phyloP scores from a whole-genome alignment of 2,888 invertebrate genomes.

The Syrphus vitripennis region DNA sequence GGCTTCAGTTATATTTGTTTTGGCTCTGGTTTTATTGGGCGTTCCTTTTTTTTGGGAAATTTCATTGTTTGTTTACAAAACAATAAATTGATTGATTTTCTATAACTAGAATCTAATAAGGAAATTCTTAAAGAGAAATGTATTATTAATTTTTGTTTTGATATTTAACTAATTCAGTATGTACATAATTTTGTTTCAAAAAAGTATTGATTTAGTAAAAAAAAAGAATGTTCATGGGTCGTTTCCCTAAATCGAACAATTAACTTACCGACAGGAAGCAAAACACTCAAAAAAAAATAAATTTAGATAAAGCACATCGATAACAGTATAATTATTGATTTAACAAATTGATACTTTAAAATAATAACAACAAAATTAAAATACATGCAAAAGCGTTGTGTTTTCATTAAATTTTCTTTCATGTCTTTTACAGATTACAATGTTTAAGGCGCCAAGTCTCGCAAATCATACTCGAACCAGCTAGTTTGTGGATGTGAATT shows the following conservation, averaged over 20 bases:
- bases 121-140: neutral
- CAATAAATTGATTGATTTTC: slow-evolving; percentile 2
- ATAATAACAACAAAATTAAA: too few species aligned
- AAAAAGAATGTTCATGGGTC: too few species aligned
- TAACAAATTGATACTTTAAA: neutral
- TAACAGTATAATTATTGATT: too few species aligned
- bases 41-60: neutral
- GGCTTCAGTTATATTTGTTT: neutral
- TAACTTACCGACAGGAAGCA: too few species aligned
- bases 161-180: too few species aligned
- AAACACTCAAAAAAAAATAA: too few species aligned
- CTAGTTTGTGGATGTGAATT: neutral
- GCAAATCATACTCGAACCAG: neutral
- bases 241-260: too few species aligned
- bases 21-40: neutral
- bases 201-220: too few species aligned
- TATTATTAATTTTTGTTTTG: too few species aligned
- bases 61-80: slow-evolving; percentile 16
- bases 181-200: too few species aligned
- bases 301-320: too few species aligned
- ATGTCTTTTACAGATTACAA: neutral
- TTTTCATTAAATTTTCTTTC: neutral
- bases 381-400: too few species aligned
- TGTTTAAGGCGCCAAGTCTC: neutral
- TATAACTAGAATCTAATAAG: neutral